Conservation (phyloP, 2,113 vertebrate genomes). For the Mobula hypostoma region DNA sequence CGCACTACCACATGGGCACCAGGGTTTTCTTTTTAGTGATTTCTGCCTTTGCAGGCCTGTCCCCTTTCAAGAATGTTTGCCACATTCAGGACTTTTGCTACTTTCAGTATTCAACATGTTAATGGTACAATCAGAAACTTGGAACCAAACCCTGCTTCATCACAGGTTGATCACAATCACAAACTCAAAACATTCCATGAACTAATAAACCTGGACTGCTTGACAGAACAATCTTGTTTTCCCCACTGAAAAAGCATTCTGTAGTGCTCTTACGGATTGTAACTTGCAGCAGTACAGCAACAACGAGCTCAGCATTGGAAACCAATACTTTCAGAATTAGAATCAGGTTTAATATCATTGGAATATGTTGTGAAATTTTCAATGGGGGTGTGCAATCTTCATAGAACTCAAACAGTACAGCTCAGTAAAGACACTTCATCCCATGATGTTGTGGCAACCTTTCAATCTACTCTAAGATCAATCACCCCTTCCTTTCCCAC, state of each 20-base stretch:
- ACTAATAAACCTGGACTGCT: not conserved
- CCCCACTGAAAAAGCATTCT: not conserved
- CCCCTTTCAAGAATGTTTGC: not conserved
- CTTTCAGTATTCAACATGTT: not conserved
- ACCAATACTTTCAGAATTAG: not conserved
- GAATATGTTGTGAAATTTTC: no score
- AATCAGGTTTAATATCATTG: no score
- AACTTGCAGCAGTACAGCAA: not conserved
- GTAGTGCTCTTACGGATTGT: not conserved
- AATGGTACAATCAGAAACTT: not conserved
- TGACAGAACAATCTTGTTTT: not conserved
- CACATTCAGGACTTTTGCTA: not conserved
- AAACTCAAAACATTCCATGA: not conserved
- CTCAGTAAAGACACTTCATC: no score
- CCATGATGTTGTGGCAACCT: no score
- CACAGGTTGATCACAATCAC: no score
- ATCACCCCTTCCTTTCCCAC: no score
- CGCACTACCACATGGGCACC: not conserved
- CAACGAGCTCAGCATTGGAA: not conserved
- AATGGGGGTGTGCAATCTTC: no score
- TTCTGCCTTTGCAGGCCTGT: not conserved
- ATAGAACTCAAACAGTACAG: no score
- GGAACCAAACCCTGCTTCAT: no score
- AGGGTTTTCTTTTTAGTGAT: not conserved
- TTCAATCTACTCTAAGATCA: no score